These are phyloP conservation scores for Xiphophorus birchmanni DNA, from an alignment of 2,797 vertebrate species.

Conservation along the genomic window DNA sequence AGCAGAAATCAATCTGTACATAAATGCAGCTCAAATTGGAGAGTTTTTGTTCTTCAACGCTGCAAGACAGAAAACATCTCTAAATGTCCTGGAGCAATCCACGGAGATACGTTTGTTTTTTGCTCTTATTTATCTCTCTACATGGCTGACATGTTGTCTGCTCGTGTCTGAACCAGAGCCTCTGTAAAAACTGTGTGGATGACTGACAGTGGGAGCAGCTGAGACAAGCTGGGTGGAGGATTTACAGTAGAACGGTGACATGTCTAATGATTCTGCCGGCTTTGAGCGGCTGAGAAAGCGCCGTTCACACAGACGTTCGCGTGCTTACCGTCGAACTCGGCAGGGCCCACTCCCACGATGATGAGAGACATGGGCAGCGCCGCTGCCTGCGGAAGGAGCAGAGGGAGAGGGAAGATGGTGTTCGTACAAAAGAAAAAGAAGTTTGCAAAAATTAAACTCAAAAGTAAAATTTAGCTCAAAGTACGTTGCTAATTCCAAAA, in stretches of 20 bases:
- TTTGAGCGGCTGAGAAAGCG: neutral
- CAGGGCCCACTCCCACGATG: conserved; percentile 94
- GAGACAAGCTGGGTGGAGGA: neutral
- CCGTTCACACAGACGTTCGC: neutral
- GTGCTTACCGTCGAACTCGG: conserved; percentile 92
- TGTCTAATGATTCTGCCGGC: neutral
- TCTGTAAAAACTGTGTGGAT: neutral
- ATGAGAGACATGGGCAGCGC: conserved; percentile 94
- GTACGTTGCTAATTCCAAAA: too few species aligned
- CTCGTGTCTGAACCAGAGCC: neutral
- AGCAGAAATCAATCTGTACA: neutral
- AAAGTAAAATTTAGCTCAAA: neutral
- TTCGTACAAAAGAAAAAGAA: neutral
- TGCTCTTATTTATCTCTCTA: neutral
- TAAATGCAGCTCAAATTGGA: neutral
- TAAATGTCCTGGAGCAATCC: neutral
- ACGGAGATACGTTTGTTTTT: neutral
- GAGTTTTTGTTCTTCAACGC: neutral
- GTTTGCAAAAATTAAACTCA: neutral
- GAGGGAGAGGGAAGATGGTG: neutral
- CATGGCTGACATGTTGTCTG: neutral
- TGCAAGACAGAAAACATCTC: neutral
- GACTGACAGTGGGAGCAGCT: neutral
- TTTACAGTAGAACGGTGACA: neutral
- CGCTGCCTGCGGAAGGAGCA: conserved; percentile 82